Conservation (phyloP, 2,888 invertebrate species). For the Drosophila demipolita region DNA sequence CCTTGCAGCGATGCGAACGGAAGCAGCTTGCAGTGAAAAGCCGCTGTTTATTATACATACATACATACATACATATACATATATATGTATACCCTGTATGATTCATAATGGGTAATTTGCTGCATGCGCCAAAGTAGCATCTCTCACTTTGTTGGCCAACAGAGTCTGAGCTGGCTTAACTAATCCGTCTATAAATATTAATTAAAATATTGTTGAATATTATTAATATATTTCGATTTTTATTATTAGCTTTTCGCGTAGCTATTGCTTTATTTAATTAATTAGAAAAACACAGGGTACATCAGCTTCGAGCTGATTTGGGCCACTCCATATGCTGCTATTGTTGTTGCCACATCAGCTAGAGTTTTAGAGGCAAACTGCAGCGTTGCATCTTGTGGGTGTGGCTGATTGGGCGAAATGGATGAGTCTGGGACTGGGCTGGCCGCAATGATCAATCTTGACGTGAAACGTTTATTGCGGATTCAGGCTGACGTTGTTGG, state of each 20-base stretch:
- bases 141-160: neutral
- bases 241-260: neutral
- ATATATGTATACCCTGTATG: neutral
- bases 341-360: slow-evolving; percentile 59
- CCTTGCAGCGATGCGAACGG: slow-evolving; percentile 66
- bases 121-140: neutral
- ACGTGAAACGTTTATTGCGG: slow-evolving; percentile 56
- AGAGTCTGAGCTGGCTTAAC: neutral
- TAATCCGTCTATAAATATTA: neutral
- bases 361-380: slow-evolving; percentile 50
- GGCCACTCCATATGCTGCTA: slow-evolving; percentile 33
- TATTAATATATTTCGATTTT: no score
- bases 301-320: neutral
- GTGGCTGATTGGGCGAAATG: slow-evolving; percentile 76
- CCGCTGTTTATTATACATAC: slow-evolving; percentile 14
- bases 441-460: slow-evolving; percentile 72
- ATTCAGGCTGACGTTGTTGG: slow-evolving; percentile 55
- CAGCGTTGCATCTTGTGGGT: slow-evolving; percentile 69
- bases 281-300: slow-evolving; percentile 21
- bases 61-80: neutral
- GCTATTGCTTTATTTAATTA: neutral
- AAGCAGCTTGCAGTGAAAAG: slow-evolving; percentile 45
- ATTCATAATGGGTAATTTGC: neutral
- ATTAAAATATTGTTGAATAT: neutral
- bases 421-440: slow-evolving; percentile 64